Evolutionary conservation across 2,888 invertebrate species (phyloP).

Genomic region (Synergus itoensis): DNA sequence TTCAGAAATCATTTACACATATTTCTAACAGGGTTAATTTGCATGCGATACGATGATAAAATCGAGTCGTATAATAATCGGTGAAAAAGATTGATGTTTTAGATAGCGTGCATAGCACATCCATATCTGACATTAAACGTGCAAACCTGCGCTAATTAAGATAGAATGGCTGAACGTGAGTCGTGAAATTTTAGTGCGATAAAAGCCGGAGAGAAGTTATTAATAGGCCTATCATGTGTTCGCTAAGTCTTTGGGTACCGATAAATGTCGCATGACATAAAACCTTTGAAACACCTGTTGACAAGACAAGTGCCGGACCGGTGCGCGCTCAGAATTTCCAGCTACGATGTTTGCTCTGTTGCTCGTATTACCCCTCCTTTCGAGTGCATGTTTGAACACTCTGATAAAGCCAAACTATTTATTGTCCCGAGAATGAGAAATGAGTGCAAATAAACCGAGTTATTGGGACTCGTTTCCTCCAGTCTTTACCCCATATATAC

Average conservation of each 20-base stretch:
- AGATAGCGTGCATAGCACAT: slow-evolving; percentile 3
- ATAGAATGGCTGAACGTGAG: slow-evolving; percentile 2
- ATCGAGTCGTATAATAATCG: neutral
- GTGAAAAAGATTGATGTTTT: neutral
- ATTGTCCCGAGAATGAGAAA: slow-evolving; percentile 49
- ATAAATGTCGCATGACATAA: slow-evolving; percentile 38
- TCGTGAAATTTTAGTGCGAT: slow-evolving; percentile 34
- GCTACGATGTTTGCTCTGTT: slow-evolving; percentile 49
- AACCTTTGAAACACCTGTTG: slow-evolving; percentile 50
- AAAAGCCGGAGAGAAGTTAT: slow-evolving; percentile 23
- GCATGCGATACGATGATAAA: neutral
- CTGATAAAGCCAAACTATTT: slow-evolving; percentile 54
- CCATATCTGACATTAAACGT: neutral
- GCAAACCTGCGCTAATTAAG: slow-evolving; percentile 14
- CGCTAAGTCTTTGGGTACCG: slow-evolving; percentile 26
- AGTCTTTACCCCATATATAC: no score
- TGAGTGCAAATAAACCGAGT: slow-evolving; percentile 3
- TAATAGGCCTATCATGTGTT: slow-evolving; percentile 37
- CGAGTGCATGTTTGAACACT: slow-evolving; percentile 51
- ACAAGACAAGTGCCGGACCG: slow-evolving; percentile 49
- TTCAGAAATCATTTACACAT: neutral
- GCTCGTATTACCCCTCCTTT: slow-evolving; percentile 47
- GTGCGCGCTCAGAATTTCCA: slow-evolving; percentile 49
- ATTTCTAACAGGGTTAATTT: neutral
- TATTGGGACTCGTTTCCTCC: neutral